phyloP scores from a whole-genome alignment of 2,888 invertebrate species.

The Callinectes sapidus region DNA sequence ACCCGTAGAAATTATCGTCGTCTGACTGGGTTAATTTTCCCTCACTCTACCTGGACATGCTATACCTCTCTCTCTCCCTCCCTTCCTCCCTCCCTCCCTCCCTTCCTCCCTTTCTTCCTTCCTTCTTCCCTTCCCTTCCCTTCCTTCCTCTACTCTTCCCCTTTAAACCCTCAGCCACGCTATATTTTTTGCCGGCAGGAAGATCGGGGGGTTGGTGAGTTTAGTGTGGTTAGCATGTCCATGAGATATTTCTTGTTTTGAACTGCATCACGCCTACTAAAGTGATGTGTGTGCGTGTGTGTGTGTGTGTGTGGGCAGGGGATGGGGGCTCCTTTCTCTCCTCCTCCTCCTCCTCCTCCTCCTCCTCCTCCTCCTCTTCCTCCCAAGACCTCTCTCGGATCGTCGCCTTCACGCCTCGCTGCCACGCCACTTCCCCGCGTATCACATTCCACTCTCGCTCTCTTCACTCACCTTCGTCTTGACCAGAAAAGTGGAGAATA shows the following conservation, averaged over 20 bases:
- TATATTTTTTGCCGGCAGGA: background rate
- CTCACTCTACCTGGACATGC: background rate
- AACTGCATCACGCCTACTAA: background rate
- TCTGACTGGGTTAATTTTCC: background rate
- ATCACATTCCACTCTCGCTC: background rate
- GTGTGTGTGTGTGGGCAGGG: too few relatives aligned
- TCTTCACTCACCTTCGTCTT: background rate
- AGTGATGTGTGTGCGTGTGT: background rate
- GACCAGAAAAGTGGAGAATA: conserved; percentile 7
- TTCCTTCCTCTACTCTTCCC: too few relatives aligned
- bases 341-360: background rate
- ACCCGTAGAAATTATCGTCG: background rate
- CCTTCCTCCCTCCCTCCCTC: background rate
- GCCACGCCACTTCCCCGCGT: background rate
- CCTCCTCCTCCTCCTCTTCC: background rate
- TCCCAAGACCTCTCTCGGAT: background rate
- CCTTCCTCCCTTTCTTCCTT: background rate
- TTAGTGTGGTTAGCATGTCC: background rate
- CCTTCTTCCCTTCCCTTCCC: background rate
- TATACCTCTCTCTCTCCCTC: background rate
- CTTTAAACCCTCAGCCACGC: background rate
- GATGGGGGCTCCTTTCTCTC: background rate
- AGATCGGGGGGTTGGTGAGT: background rate
- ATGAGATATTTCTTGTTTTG: background rate
- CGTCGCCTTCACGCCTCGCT: background rate